These are phyloP conservation scores for Popillia japonica DNA, from an alignment of 1,140 invertebrate genomes.

Conservation along the genomic window DNA sequence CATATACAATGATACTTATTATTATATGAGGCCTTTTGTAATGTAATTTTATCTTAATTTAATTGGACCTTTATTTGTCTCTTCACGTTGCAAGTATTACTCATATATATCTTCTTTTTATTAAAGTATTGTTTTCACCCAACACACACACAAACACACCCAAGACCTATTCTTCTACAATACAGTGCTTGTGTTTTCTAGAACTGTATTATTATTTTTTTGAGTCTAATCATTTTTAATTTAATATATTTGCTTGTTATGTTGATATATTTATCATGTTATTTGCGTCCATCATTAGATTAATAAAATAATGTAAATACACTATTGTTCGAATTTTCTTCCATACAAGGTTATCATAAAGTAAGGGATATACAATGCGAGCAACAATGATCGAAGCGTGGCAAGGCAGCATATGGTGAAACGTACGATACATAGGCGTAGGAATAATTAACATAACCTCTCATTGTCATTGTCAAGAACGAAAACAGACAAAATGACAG, in stretches of 20 bases:
- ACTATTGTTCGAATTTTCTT: conserved; percentile 47
- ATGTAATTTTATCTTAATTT: conserved; percentile 46
- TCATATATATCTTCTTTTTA: conserved; percentile 40
- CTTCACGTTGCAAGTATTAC: conserved; percentile 34
- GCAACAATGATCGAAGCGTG: no score
- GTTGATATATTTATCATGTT: conserved; percentile 56
- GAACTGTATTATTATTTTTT: conserved; percentile 41
- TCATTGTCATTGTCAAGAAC: no score
- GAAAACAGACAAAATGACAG: no score
- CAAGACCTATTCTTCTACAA: conserved; percentile 14
- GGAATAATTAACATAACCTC: no score
- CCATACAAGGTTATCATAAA: no score
- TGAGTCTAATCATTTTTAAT: conserved; percentile 43
- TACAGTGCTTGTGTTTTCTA: not conserved
- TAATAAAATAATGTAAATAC: conserved; percentile 57
- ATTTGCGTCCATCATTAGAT: conserved; percentile 58
- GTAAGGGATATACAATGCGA: no score
- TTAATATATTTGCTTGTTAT: conserved; percentile 52
- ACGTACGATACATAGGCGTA: no score
- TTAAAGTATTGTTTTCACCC: conserved; percentile 34
- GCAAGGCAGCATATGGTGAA: no score
- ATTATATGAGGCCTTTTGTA: conserved; percentile 39
- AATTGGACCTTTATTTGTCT: conserved; percentile 48
- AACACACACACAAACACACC: no score
- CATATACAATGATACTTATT: conserved; percentile 39